phyloP scores from a whole-genome alignment of 2,113 vertebrate genomes.

The Zosterops lateralis region DNA sequence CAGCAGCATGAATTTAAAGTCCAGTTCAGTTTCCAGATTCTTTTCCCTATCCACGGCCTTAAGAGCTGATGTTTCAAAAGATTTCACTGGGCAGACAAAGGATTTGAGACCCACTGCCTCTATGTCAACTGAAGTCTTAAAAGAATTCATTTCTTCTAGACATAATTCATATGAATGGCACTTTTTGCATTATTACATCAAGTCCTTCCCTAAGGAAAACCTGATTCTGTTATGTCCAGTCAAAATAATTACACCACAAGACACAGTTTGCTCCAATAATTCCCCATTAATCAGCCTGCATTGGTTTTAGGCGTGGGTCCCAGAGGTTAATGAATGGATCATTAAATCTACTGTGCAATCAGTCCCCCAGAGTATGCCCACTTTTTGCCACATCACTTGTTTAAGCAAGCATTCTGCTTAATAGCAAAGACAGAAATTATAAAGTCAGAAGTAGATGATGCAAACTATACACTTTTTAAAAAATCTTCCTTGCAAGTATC shows the following conservation, averaged over 20 bases:
- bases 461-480: background rate
- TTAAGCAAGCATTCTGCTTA: slow-evolving; percentile 7
- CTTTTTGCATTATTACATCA: slow-evolving; percentile 56
- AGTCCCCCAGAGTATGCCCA: slow-evolving; percentile 12
- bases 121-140: slow-evolving; percentile 47
- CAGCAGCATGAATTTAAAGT: slow-evolving; percentile 24
- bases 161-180: slow-evolving; percentile 56
- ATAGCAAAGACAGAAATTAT: background rate
- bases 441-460: background rate
- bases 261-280: slow-evolving; percentile 61
- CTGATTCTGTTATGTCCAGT: slow-evolving; percentile 40
- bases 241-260: slow-evolving; percentile 42
- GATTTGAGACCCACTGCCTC: slow-evolving; percentile 30
- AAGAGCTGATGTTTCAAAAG: slow-evolving; percentile 1
- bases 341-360: slow-evolving; percentile 63
- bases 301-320: slow-evolving; percentile 48
- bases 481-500: slow-evolving; percentile 6
- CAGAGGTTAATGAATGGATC: slow-evolving; percentile 67
- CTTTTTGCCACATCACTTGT: slow-evolving; percentile 15
- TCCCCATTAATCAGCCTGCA: slow-evolving; percentile 56
- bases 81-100: slow-evolving; percentile 3
- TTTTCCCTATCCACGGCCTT: background rate
- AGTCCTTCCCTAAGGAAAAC: slow-evolving; percentile 57
- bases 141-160: slow-evolving; percentile 61
- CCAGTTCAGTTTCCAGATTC: background rate